Evolutionary conservation across 2,113 vertebrate genomes (phyloP).

Genomic region (Laterallus jamaicensis): DNA sequence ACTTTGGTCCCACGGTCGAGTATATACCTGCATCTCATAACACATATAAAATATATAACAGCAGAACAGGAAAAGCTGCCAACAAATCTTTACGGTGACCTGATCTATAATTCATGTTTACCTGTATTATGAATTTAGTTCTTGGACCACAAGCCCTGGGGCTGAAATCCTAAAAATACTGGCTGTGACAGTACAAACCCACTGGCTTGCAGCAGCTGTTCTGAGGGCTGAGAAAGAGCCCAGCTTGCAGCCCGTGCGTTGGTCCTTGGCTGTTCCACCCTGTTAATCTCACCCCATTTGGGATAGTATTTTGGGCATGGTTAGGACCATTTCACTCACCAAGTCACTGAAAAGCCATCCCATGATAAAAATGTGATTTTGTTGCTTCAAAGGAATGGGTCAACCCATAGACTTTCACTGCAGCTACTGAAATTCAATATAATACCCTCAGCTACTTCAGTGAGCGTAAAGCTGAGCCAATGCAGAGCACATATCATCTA

Average conservation of each 20-base stretch:
- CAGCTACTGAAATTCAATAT: background rate
- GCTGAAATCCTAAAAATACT: background rate
- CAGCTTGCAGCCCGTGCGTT: background rate
- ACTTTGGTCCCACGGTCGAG: background rate
- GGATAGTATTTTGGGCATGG: background rate
- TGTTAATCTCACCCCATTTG: background rate
- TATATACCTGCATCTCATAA: too few relatives aligned
- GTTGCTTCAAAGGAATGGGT: background rate
- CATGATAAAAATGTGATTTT: background rate
- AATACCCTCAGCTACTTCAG: background rate
- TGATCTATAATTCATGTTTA: background rate
- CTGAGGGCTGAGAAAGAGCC: background rate
- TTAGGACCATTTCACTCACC: background rate
- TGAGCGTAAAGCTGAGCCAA: background rate
- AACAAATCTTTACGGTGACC: background rate
- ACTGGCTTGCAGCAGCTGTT: background rate
- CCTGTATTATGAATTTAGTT: background rate
- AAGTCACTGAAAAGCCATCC: background rate
- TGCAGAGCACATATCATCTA: background rate
- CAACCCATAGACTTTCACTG: background rate
- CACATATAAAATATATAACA: background rate
- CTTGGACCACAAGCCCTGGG: background rate
- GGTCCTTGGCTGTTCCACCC: accelerated
- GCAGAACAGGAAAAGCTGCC: background rate
- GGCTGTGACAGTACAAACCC: accelerated